Evolutionary conservation across 1,140 invertebrate species (phyloP).

Genomic region (Oryctes rhinoceros): DNA sequence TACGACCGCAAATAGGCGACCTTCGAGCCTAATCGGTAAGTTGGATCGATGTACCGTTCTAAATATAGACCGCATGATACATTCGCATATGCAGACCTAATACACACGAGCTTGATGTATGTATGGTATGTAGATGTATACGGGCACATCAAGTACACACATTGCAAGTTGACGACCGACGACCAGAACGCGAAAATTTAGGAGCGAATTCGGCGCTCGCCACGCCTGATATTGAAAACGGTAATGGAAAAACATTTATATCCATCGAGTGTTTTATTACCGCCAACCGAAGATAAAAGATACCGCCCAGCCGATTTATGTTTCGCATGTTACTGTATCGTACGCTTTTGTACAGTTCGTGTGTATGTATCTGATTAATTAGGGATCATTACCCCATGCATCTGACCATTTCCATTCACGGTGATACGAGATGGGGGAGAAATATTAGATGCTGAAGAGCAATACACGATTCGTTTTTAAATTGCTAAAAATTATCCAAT

Average conservation of each 20-base stretch:
- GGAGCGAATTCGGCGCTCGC: neutral
- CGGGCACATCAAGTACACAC: neutral
- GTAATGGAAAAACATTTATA: slow-evolving; percentile 35
- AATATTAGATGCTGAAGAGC: too few relatives aligned
- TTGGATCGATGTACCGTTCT: slow-evolving; percentile 33
- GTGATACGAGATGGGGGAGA: neutral
- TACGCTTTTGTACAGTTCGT: neutral
- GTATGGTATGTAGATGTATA: too few relatives aligned
- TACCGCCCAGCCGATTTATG: neutral
- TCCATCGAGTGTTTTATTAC: slow-evolving; percentile 30
- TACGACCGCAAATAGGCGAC: slow-evolving; percentile 26
- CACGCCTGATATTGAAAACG: slow-evolving; percentile 22
- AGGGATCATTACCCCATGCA: neutral
- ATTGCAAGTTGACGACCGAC: neutral
- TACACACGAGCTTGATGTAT: neutral
- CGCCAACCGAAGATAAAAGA: neutral
- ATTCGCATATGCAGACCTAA: slow-evolving; percentile 16
- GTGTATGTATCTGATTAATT: slow-evolving; percentile 1
- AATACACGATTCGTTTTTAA: too few relatives aligned
- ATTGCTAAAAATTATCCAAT: too few relatives aligned
- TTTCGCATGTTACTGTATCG: neutral
- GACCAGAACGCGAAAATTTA: slow-evolving; percentile 16
- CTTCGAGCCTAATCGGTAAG: slow-evolving; percentile 33
- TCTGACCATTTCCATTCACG: neutral
- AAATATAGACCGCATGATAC: slow-evolving; percentile 34